These are phyloP conservation scores for Pseudomyrmex gracilis DNA, from an alignment of 1,140 invertebrate genomes.

Conservation along the genomic window DNA sequence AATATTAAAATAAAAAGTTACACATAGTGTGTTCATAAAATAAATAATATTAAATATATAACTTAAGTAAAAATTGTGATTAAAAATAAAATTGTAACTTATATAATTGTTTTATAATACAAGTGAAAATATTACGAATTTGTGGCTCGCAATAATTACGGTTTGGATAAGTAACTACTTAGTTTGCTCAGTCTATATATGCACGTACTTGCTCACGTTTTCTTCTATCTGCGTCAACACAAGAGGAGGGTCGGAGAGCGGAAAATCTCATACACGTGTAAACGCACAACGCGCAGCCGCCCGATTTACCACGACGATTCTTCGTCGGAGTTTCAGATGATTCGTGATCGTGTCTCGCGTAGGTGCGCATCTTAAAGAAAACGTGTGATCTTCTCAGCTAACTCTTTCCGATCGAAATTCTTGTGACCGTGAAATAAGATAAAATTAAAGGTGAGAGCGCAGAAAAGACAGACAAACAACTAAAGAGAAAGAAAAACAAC, in stretches of 20 bases:
- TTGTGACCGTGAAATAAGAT: neutral
- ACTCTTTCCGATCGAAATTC: too few species aligned
- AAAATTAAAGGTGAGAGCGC: neutral
- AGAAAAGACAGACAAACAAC: neutral
- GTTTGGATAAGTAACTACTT: neutral
- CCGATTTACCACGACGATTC: conserved; percentile 4
- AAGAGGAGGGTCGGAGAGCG: conserved; percentile 27
- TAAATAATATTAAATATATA: neutral
- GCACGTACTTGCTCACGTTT: conserved; percentile 6
- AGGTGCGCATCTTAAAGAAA: neutral
- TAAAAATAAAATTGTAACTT: too few species aligned
- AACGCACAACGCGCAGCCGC: conserved; percentile 30
- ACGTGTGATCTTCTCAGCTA: neutral
- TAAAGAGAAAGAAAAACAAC: neutral
- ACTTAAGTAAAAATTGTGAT: too few species aligned
- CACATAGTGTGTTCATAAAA: neutral
- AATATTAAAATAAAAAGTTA: neutral
- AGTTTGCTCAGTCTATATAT: neutral
- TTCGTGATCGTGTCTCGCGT: neutral
- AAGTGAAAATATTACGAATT: neutral
- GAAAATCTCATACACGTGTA: conserved; percentile 19
- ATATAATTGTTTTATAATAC: neutral
- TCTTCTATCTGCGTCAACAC: conserved; percentile 7
- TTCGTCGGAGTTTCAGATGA: conserved; percentile 32
- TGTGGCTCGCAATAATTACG: neutral